These are phyloP conservation scores for Bursaphelenchus okinawaensis DNA, from an alignment of 2,888 invertebrate species.

Conservation along the genomic window DNA sequence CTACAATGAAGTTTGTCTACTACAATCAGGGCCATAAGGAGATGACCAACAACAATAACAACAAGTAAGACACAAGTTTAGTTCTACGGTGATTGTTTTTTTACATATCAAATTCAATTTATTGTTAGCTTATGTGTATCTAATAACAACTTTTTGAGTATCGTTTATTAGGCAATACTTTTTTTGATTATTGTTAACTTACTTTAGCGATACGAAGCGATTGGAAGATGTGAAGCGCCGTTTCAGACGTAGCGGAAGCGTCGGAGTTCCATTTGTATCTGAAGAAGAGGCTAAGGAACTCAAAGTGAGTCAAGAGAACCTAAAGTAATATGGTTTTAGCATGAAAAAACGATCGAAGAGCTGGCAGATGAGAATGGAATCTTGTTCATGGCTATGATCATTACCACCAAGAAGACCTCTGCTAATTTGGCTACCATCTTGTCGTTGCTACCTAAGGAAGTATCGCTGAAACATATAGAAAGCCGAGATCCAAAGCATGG, in stretches of 20 bases:
- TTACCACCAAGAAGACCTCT: slow-evolving; percentile 33
- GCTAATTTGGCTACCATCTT: slow-evolving; percentile 37
- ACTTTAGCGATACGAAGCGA: slow-evolving; percentile 20
- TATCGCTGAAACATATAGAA: slow-evolving; percentile 32
- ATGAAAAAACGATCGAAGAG: slow-evolving; percentile 35
- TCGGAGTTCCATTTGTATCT: slow-evolving; percentile 57
- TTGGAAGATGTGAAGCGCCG: slow-evolving; percentile 56
- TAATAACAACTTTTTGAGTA: too few relatives aligned
- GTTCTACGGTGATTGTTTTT: neutral
- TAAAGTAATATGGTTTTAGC: neutral
- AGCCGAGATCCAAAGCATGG: slow-evolving; percentile 32
- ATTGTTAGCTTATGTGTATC: too few relatives aligned
- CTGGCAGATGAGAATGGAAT: slow-evolving; percentile 43
- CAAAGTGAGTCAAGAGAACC: slow-evolving; percentile 14
- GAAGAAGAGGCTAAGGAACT: slow-evolving; percentile 46
- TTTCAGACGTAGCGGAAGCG: slow-evolving; percentile 54
- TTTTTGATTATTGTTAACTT: too few relatives aligned
- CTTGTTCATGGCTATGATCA: slow-evolving; percentile 47
- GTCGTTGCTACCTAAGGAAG: slow-evolving; percentile 39
- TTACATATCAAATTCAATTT: too few relatives aligned
- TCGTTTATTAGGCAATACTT: too few relatives aligned
- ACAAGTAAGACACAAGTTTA: slow-evolving; percentile 1
- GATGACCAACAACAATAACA: too few relatives aligned
- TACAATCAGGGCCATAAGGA: too few relatives aligned
- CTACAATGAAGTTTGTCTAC: slow-evolving; percentile 53